phyloP scores from a whole-genome alignment of 2,113 vertebrate species.

The Rhea americana region DNA sequence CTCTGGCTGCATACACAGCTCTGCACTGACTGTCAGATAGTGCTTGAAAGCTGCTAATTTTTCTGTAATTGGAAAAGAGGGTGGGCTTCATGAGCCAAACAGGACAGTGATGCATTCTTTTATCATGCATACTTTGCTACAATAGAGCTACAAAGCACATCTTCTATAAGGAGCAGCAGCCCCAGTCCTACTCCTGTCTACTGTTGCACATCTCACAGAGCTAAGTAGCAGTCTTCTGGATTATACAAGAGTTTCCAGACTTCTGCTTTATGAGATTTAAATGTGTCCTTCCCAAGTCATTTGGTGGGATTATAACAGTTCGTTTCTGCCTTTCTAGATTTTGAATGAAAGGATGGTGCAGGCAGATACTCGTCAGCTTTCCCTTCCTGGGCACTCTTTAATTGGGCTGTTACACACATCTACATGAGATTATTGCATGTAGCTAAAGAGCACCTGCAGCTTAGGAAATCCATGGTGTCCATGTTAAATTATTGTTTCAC shows the following conservation, averaged over 20 bases:
- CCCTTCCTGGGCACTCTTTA: neutral
- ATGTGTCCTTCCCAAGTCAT: rapidly evolving
- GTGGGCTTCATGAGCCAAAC: neutral
- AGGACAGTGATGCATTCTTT: neutral
- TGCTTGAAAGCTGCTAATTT: neutral
- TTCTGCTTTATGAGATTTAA: neutral
- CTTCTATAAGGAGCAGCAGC: neutral
- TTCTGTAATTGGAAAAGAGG: neutral
- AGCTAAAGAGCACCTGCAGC: neutral
- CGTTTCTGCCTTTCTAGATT: neutral
- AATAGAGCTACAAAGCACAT: neutral
- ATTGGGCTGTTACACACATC: rapidly evolving
- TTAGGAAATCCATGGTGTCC: neutral
- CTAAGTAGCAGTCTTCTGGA: neutral
- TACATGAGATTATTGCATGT: neutral
- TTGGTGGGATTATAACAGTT: neutral
- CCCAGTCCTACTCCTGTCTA: neutral
- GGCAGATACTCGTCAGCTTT: neutral
- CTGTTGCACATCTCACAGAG: rapidly evolving
- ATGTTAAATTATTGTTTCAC: neutral
- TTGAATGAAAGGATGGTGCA: neutral
- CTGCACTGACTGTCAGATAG: neutral
- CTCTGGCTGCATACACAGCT: neutral
- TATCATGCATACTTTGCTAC: neutral
- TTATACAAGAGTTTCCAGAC: neutral